Conservation (phyloP, 1,140 invertebrate species). For the Portunus trituberculatus region DNA sequence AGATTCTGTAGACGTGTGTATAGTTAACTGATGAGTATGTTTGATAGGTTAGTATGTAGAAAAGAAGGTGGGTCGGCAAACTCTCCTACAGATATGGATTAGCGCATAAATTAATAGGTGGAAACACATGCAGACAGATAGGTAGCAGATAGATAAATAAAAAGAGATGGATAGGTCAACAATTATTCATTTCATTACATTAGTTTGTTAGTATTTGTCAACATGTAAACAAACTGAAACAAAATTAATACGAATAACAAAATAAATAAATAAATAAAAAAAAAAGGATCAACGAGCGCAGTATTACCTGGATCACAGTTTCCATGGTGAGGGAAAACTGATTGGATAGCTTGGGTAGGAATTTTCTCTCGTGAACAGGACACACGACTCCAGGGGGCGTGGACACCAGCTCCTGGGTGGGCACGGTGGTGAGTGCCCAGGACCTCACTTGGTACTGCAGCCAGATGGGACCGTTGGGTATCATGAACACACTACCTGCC, state of each 20-base stretch:
- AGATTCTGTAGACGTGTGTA: constrained; percentile 68
- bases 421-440: constrained; percentile 61
- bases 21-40: too few species aligned
- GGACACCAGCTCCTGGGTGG: constrained; percentile 60
- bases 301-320: constrained; percentile 77
- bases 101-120: too few species aligned
- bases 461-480: constrained; percentile 68
- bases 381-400: constrained; percentile 77
- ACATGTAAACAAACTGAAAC: neutral
- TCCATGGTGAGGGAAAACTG: constrained; percentile 79
- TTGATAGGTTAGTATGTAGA: too few species aligned
- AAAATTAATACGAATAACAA: neutral
- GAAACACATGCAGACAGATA: too few species aligned
- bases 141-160: too few species aligned
- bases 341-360: constrained; percentile 77
- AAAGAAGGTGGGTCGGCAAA: too few species aligned
- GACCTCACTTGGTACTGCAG: constrained; percentile 76
- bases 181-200: too few species aligned
- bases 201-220: too few species aligned
- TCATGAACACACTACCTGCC: constrained; percentile 75
- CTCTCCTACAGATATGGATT: too few species aligned
- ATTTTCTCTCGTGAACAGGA: constrained; percentile 72
- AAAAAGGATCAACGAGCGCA: neutral
- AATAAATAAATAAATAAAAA: neutral
- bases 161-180: too few species aligned